Evolutionary conservation across 2,888 invertebrate genomes (phyloP).

Genomic region (Busseola fusca): DNA sequence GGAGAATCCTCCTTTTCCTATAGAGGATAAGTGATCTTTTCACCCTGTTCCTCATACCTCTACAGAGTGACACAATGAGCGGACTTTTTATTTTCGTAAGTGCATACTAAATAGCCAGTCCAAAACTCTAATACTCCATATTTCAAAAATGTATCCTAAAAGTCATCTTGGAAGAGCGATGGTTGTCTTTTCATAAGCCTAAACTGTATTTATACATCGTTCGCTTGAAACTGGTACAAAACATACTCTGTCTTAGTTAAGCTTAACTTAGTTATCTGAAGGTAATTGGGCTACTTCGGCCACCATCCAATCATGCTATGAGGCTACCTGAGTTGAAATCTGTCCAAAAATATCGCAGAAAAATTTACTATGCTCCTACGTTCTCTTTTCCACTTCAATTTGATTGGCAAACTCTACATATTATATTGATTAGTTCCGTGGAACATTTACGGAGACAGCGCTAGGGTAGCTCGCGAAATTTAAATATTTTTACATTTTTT

Average conservation of each 20-base stretch:
- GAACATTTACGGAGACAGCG: no score
- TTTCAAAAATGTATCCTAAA: background rate
- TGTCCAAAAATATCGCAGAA: constrained; percentile 17
- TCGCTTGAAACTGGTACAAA: constrained; percentile 34
- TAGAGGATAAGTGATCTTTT: no score
- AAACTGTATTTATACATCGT: constrained; percentile 26
- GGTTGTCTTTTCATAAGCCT: background rate
- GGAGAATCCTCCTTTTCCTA: no score
- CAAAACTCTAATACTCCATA: background rate
- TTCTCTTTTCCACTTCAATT: background rate
- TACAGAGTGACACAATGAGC: background rate
- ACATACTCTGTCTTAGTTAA: constrained; percentile 49
- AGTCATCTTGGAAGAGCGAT: constrained; percentile 8
- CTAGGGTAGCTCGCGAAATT: no score
- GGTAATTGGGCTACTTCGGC: constrained; percentile 45
- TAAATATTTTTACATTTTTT: no score
- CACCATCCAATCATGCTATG: constrained; percentile 44
- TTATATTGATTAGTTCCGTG: no score
- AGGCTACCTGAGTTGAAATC: constrained; percentile 30
- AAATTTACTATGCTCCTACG: background rate
- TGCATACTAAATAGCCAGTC: background rate
- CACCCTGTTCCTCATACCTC: no score
- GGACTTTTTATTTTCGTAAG: background rate
- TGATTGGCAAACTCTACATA: background rate
- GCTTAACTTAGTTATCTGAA: constrained; percentile 44